phyloP scores from a whole-genome alignment of 1,140 invertebrate genomes.

The Tenebrio molitor region DNA sequence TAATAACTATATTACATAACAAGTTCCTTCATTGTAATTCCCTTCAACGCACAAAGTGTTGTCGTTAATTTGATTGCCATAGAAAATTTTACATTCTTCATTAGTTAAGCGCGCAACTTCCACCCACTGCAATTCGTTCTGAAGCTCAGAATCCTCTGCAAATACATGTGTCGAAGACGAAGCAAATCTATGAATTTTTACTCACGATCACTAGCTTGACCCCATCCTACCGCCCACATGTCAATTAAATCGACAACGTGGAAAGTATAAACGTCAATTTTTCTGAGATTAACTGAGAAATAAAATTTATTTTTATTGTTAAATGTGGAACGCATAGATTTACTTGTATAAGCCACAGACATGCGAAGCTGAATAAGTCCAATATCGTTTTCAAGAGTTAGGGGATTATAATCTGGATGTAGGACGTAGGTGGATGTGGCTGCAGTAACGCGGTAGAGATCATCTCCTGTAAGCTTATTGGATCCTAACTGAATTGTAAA shows the following conservation, averaged over 20 bases:
- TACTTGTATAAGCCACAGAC: background rate
- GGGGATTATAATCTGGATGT: too few species aligned
- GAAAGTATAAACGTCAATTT: too few species aligned
- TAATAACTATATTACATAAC: background rate
- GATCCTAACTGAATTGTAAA: background rate
- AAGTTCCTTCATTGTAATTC: slow-evolving; percentile 16
- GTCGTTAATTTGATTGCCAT: slow-evolving; percentile 20
- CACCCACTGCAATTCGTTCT: background rate
- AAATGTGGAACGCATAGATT: too few species aligned
- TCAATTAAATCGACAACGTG: too few species aligned
- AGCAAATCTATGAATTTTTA: too few species aligned
- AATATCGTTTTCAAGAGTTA: background rate
- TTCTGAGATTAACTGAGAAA: too few species aligned
- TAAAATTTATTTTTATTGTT: too few species aligned
- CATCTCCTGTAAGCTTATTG: too few species aligned
- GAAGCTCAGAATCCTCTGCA: background rate
- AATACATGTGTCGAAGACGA: too few species aligned
- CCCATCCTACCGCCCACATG: background rate
- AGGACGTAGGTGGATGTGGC: too few species aligned
- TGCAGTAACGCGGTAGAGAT: too few species aligned
- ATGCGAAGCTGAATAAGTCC: background rate
- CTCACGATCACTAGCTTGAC: background rate
- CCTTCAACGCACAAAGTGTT: slow-evolving; percentile 13
- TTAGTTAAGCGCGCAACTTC: background rate
- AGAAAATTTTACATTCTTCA: background rate